phyloP scores from a whole-genome alignment of 1,140 invertebrate species.

The Aphis gossypii region DNA sequence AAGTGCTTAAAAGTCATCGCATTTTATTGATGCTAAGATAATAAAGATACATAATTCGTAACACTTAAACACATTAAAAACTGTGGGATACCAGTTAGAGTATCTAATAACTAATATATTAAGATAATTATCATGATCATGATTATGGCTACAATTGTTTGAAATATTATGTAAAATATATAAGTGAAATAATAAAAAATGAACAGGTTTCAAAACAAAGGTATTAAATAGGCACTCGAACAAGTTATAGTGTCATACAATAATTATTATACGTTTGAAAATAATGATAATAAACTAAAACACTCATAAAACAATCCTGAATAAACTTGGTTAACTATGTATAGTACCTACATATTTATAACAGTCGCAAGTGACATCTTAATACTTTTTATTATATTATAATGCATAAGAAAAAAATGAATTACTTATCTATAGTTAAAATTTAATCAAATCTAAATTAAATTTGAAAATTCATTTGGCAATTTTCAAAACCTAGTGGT shows the following conservation, averaged over 20 bases:
- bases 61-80: not conserved
- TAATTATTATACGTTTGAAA: not conserved
- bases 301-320: not conserved
- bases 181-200: not conserved
- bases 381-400: not conserved
- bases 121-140: not conserved
- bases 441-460: not conserved
- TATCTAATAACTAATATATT: constrained; percentile 4
- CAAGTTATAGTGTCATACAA: not conserved
- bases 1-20: not conserved
- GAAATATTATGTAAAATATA: not conserved
- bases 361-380: not conserved
- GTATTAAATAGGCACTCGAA: not conserved
- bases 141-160: not conserved
- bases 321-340: not conserved
- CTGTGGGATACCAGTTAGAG: not conserved
- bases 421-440: not conserved
- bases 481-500: not conserved
- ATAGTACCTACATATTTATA: not conserved
- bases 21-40: not conserved
- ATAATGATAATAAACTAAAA: not conserved
- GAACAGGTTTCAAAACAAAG: not conserved
- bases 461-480: not conserved
- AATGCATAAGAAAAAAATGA: not conserved
- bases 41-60: not conserved